phyloP scores from a whole-genome alignment of 2,113 vertebrate species.

The Ctenomys sociabilis region DNA sequence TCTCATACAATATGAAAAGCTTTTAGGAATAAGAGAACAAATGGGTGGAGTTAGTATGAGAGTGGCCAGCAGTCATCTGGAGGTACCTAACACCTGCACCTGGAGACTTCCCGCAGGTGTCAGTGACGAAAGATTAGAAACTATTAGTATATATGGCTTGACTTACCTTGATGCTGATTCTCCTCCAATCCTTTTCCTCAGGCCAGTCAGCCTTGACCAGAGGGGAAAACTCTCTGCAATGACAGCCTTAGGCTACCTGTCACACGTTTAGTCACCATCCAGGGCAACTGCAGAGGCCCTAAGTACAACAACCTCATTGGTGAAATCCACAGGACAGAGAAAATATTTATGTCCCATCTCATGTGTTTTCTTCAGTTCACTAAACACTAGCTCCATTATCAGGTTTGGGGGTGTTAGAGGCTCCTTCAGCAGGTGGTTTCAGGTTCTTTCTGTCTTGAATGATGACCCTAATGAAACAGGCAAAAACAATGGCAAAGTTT shows the following conservation, averaged over 20 bases:
- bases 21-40: background rate
- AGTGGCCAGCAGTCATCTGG: fast-evolving
- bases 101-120: background rate
- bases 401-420: background rate
- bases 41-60: too few species aligned
- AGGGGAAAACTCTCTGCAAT: background rate
- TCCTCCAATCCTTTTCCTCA: background rate
- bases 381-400: background rate
- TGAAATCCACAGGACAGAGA: background rate
- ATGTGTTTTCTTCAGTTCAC: background rate
- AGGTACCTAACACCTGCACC: background rate
- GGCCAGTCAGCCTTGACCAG: fast-evolving
- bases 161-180: background rate
- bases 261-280: fast-evolving
- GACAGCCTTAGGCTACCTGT: fast-evolving
- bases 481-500: background rate
- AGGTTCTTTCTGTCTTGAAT: background rate
- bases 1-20: background rate
- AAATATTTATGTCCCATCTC: fast-evolving
- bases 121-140: background rate
- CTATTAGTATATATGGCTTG: background rate
- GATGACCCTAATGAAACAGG: background rate
- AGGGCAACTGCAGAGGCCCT: fast-evolving
- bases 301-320: background rate
- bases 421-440: background rate